Conservation (phyloP, 1,140 invertebrate genomes). For the Patella vulgata region DNA sequence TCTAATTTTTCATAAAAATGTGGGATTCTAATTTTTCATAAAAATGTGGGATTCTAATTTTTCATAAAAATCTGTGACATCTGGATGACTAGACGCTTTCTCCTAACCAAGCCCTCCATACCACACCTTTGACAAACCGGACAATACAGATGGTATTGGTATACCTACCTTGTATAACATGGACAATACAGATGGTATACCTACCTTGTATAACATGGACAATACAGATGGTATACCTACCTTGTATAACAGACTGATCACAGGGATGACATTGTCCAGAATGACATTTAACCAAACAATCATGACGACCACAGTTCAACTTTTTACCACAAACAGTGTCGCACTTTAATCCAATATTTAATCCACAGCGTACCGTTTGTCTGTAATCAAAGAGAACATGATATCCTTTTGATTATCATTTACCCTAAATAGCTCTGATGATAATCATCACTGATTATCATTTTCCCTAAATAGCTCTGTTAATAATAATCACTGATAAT, state of each 20-base stretch:
- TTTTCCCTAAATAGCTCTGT: not conserved
- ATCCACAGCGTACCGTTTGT: constrained; percentile 54
- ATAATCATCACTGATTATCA: not conserved
- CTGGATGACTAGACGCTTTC: too few relatives aligned
- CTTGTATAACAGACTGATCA: constrained; percentile 51
- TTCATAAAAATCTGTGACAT: too few relatives aligned
- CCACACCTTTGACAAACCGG: too few relatives aligned
- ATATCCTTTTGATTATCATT: not conserved
- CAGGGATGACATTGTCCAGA: constrained; percentile 59
- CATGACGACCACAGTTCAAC: constrained; percentile 63
- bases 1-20: too few relatives aligned
- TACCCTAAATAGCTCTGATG: not conserved
- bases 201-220: too few relatives aligned
- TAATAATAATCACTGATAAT: constrained; percentile 2
- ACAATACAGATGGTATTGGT: too few relatives aligned
- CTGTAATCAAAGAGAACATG: constrained; percentile 30
- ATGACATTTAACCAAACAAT: constrained; percentile 69
- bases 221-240: too few relatives aligned
- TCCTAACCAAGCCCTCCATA: too few relatives aligned
- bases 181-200: too few relatives aligned
- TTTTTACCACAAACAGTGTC: constrained; percentile 50
- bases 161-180: too few relatives aligned
- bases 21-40: too few relatives aligned
- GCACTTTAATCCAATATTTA: constrained; percentile 44
- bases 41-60: too few relatives aligned